Base-by-base conservation (phyloP, 2,113 vertebrate species). In the Setophaga petechia region DNA sequence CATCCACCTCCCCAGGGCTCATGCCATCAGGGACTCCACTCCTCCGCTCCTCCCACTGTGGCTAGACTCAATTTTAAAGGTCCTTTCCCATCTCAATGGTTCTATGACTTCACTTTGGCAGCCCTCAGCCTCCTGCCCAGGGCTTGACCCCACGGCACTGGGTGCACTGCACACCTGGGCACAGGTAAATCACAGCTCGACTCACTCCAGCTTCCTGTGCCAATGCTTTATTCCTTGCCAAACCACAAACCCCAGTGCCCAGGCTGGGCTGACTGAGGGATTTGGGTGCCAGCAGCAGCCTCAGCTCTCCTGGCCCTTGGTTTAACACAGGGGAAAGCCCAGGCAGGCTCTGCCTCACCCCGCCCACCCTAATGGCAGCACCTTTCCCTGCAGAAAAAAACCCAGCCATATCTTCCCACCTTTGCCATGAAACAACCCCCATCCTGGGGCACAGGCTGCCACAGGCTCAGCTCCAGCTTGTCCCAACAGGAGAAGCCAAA, bases 61-160 rank as follows among this genome's bases (percentile, higher is more conserved):
- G 9, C 7, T 37, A 21, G 39, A 51, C 21, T 79, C 0, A 0
- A 78, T n/a, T 55, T 43, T 30, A 69, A 61, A 87, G 9, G 7
- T 66, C 31, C 30, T 78, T 84, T 66, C 46, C 47, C 55, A 47
- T 35, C 15, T 49, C 22, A 22, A 1, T 27, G 35, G 41, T 39
- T 69, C 23, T n/a, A 5, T 1, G 30, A 52, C 33, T 71, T 80
- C 2, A 3, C 23, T 12, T 25, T 0, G 5, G 71, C 39, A 88
- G 71, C 15, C 20, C 16, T 3, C 1, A 65, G 61, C 22, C 30
- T 49, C 28, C 37, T 0, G 0, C 7, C 8, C 2, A 0, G 25
- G 33, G 30, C 27, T 30, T 3, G 4, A 33, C 27, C 27, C 49
- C 1, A 0, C 0, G 1, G 39, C 0, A 0, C 20, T 20, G 30